Conservation (phyloP, 2,888 invertebrate genomes). For the Amphimallon solstitiale region DNA sequence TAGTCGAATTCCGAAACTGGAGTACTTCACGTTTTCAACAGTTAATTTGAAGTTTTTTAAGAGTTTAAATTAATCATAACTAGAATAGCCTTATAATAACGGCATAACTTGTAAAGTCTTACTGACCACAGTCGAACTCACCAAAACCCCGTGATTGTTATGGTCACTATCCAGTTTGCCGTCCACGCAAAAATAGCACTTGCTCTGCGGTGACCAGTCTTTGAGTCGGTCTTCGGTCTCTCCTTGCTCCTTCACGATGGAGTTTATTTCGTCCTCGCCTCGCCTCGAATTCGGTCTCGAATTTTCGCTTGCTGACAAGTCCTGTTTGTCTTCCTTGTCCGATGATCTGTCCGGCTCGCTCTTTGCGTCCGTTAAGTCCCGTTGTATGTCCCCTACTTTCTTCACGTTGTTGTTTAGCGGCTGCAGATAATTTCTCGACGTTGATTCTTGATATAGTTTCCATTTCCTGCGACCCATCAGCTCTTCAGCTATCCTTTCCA, state of each 20-base stretch:
- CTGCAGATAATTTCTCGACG: slow-evolving; percentile 64
- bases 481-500: slow-evolving; percentile 96
- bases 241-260: slow-evolving; percentile 47
- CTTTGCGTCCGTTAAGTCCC: slow-evolving; percentile 48
- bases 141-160: slow-evolving; percentile 68
- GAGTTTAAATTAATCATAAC: too few species aligned
- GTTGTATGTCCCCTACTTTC: slow-evolving; percentile 53
- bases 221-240: slow-evolving; percentile 57
- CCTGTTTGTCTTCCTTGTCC: slow-evolving; percentile 41
- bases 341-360: slow-evolving; percentile 41
- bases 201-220: slow-evolving; percentile 83
- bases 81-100: too few species aligned
- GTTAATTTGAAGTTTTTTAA: too few species aligned
- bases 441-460: slow-evolving; percentile 89
- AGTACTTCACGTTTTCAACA: too few species aligned
- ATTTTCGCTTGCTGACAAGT: slow-evolving; percentile 37
- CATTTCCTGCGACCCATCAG: slow-evolving; percentile 97
- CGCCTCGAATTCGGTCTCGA: slow-evolving; percentile 38
- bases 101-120: too few species aligned
- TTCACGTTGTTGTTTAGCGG: slow-evolving; percentile 63
- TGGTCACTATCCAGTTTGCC: slow-evolving; percentile 72
- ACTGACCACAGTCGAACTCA: slow-evolving; percentile 62
- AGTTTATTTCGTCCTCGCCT: slow-evolving; percentile 36
- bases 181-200: slow-evolving; percentile 86
- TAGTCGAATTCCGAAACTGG: too few species aligned